Conservation (phyloP, 2,888 invertebrate genomes). For the Drosophila hawaiiensis region DNA sequence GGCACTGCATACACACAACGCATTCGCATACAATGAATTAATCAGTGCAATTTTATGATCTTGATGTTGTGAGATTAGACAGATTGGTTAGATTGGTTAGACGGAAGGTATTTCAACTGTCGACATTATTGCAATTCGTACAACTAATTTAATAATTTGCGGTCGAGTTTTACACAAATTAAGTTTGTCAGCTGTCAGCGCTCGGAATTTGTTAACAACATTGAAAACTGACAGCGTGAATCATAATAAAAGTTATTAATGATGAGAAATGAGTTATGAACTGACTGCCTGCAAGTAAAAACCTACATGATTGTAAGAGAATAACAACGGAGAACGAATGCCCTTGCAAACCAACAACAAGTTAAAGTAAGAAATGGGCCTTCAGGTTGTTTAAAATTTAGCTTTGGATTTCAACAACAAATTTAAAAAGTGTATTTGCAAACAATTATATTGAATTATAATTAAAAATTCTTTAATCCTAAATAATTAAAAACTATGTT, state of each 20-base stretch:
- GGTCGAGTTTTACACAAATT: slow-evolving; percentile 72
- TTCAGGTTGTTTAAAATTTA: background rate
- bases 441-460: background rate
- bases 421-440: background rate
- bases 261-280: slow-evolving; percentile 82
- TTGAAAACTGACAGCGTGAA: slow-evolving; percentile 82
- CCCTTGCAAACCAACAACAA: slow-evolving; percentile 15
- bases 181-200: slow-evolving; percentile 83
- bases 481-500: background rate
- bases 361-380: background rate
- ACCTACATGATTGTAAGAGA: background rate
- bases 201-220: slow-evolving; percentile 84
- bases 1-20: slow-evolving; percentile 41
- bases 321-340: slow-evolving; percentile 20
- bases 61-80: slow-evolving; percentile 38
- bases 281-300: slow-evolving; percentile 29
- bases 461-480: background rate
- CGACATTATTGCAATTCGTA: slow-evolving; percentile 72
- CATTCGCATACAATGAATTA: slow-evolving; percentile 75
- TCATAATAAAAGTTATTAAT: slow-evolving; percentile 83
- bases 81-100: slow-evolving; percentile 3
- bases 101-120: slow-evolving; percentile 2
- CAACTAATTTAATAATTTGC: slow-evolving; percentile 77
- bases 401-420: background rate
- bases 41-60: slow-evolving; percentile 67